Base-by-base conservation (phyloP, 2,797 vertebrate species). In the Sebastolobus altivelis region DNA sequence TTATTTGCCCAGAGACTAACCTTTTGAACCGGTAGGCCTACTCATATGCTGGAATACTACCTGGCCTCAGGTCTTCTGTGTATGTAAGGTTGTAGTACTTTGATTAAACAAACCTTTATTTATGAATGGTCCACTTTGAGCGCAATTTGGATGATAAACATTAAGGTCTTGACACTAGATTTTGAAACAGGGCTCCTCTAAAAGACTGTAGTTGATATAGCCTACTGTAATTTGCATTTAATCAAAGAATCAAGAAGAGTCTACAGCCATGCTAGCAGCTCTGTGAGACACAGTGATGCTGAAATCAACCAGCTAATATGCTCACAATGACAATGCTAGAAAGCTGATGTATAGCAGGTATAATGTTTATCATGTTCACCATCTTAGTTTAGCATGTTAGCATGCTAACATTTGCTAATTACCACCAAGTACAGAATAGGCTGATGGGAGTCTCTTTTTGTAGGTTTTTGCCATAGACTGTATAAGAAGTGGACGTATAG, bases 1-100 rank as follows among this genome's bases (percentile, higher is more conserved):
- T 75, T 80, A 77, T 75, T 82, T 77, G 62, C 58, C 55, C 16
- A 66, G 38, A 78, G 49, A 78, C 46, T 27, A 74, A 89, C 67
- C n/a, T 52, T 33, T 18, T 54, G 20, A 54, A n/a, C 49, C 0
- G n/a, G 49, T n/a, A 54, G 43, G 43, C 43, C 1, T 46, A 10
- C 62, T 76, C 20, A 22, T 61, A 5, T 49, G 37, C 22, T 73
- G 68, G 0, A n/a, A 52, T 9, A 52, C 8, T 52, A 25, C 46
- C 69, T 67, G 16, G 29, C 56, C 49, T 18, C 43, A 27, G 46
- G 65, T 49, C 56, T 61, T 13, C 61, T 66, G 5, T 58, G 11
- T 18, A 18, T 56, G 38, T 29, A 55, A 31, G 4, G 2, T 27
- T 66, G 35, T 67, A 46, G 5, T 60, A 54, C 38, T 73, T 37